phyloP scores from a whole-genome alignment of 2,113 vertebrate genomes.

The Strix aluco region DNA sequence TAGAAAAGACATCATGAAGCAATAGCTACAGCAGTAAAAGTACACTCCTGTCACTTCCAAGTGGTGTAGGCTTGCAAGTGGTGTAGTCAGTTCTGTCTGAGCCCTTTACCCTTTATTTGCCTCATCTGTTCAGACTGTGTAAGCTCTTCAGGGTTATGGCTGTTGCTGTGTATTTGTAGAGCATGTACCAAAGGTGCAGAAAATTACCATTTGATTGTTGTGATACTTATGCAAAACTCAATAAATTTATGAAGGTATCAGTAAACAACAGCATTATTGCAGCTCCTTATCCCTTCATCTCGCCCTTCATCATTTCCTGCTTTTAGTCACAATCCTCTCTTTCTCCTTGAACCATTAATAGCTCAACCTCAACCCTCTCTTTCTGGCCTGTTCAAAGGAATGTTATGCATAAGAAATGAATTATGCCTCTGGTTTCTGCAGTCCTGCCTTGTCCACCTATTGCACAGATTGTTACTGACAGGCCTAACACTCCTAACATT shows the following conservation, averaged over 20 bases:
- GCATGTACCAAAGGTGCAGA: not conserved
- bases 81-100: not conserved
- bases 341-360: not conserved
- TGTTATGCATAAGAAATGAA: not conserved
- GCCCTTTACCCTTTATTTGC: not conserved
- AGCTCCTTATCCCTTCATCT: not conserved
- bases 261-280: not conserved
- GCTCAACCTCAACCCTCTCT: not conserved
- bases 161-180: not conserved
- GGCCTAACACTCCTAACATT: not conserved
- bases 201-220: not conserved
- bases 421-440: not conserved
- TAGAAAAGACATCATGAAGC: not conserved
- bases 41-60: not conserved
- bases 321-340: not conserved
- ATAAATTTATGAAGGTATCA: not conserved
- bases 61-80: not conserved
- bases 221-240: not conserved
- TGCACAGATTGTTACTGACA: constrained; percentile 28
- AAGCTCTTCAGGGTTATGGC: not conserved
- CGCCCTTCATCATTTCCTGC: not conserved
- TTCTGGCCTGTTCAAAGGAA: not conserved
- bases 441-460: not conserved
- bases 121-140: not conserved
- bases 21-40: not conserved